Base-by-base conservation (phyloP, 2,113 vertebrate genomes). In the Nycticebus coucang region DNA sequence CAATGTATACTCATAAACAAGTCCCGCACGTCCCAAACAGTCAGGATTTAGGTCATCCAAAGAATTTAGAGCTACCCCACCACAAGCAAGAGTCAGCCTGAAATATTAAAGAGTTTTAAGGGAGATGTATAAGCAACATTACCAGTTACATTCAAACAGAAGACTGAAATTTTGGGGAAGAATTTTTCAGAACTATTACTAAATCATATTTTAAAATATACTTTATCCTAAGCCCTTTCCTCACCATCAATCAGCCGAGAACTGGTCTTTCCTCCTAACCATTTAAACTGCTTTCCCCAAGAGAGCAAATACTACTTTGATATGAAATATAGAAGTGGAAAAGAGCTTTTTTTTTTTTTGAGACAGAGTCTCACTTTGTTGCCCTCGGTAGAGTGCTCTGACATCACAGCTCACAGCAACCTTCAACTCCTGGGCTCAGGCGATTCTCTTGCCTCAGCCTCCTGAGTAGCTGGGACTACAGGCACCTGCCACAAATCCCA, bases 1-100 rank as follows among this genome's bases (percentile, higher is more conserved):
- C 98, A 99, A 97, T 0, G 99, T 99, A 93, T 99, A 99, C 91
- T 99, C 99, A 7, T 99, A 99, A 84, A 99, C 98, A 10, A 99
- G 98, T 3, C 99, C 99, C 28, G 99, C 99, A 0, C 99, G 97
- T 35, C 99, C 99, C 98, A 99, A 98, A 79, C 99, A 99, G 15
- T 99, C 99, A 7, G 98, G 98, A 24, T 98, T 99, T 86, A 99
- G 98, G 97, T 99, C 99, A 35, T 99, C 99, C 75, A 99, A 97
- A 0, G 99, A 99, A 96, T 99, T 99, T 98, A 99, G 99, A 84
- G 99, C 99, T 21, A 98, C 95, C 6, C 99, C 99, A 2, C 99
- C 99, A 69, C 99, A 99, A 0, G 99, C 99, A 68, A 99, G 98
- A 4, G 99, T 99, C 92, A 99, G 97, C 33, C 99, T 99, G 97